Evolutionary conservation across 2,113 vertebrate species (phyloP).

Genomic region (Bothrops jararaca): DNA sequence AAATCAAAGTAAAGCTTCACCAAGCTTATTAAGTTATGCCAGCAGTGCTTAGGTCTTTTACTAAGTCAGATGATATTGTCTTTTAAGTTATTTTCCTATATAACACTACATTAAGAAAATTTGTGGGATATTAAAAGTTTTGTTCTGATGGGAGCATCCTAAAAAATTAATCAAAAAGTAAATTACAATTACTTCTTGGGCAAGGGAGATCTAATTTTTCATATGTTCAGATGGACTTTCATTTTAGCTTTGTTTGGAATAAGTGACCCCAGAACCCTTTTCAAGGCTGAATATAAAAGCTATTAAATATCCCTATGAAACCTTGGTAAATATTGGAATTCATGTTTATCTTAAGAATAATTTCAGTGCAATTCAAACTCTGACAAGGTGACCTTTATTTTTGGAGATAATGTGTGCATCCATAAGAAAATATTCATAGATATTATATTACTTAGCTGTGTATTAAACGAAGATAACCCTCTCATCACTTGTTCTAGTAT

Average conservation of each 20-base stretch:
- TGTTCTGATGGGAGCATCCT: neutral
- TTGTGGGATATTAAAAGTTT: neutral
- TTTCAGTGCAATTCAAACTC: neutral
- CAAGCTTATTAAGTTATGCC: neutral
- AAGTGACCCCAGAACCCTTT: neutral
- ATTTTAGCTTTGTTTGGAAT: neutral
- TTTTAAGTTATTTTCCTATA: neutral
- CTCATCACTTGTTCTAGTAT: neutral
- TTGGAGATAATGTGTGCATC: neutral
- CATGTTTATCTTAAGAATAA: neutral
- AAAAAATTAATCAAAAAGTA: neutral
- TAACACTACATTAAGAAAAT: neutral
- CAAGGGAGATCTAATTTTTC: neutral
- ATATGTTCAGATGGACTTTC: neutral
- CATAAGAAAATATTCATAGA: neutral
- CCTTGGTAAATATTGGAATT: neutral
- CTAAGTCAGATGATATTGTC: neutral
- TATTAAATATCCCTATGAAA: neutral
- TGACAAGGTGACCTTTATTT: neutral
- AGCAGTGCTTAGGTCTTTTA: neutral
- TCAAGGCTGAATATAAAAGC: neutral
- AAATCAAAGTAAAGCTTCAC: neutral
- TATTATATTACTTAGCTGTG: neutral
- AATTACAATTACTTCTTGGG: neutral
- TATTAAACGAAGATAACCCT: neutral